Conservation (phyloP, 2,113 vertebrate genomes). For the Pluvianellus socialis region DNA sequence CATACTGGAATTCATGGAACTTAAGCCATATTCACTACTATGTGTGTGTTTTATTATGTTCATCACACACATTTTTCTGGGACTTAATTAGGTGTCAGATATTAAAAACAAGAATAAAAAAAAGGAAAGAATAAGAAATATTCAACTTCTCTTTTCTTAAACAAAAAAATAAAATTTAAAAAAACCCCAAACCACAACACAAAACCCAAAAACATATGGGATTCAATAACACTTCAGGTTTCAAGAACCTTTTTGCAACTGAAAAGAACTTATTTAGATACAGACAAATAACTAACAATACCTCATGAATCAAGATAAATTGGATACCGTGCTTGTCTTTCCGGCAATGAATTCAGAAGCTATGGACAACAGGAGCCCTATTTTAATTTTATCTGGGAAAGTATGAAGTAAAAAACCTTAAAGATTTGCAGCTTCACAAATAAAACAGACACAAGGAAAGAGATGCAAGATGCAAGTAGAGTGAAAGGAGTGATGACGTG, state of each 20-base stretch:
- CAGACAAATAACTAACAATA: background rate
- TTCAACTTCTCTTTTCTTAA: background rate
- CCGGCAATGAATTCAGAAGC: background rate
- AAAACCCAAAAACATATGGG: background rate
- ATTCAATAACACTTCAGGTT: background rate
- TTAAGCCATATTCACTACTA: background rate
- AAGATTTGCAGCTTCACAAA: background rate
- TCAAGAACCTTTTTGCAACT: background rate
- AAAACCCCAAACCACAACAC: too few species aligned
- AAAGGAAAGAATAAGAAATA: background rate
- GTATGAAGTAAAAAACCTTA: background rate
- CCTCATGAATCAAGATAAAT: background rate
- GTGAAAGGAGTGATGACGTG: background rate
- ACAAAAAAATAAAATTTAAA: background rate
- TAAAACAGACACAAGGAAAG: background rate
- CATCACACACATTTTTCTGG: background rate
- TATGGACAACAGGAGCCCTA: background rate
- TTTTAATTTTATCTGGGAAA: background rate
- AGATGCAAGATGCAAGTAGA: background rate
- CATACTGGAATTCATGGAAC: background rate
- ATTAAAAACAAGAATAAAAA: background rate
- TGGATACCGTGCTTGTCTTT: background rate
- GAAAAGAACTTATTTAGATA: background rate
- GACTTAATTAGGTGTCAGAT: background rate
- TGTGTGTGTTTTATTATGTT: background rate